Conservation (phyloP, 2,888 invertebrate genomes). For the Caenorhabditis panamensis region DNA sequence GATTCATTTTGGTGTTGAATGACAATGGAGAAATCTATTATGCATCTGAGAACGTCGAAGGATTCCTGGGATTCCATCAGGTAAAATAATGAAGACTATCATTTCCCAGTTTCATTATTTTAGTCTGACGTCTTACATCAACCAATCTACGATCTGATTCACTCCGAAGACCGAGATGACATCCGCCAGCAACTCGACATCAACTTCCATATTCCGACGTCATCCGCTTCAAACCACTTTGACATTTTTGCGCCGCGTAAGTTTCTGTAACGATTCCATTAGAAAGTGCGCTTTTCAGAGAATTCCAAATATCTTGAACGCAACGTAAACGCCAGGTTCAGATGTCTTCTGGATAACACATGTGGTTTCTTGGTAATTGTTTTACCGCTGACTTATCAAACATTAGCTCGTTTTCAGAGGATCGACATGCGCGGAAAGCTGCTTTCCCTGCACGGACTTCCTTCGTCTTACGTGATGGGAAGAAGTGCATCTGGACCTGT, state of each 20-base stretch:
- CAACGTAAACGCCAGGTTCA: conserved; percentile 97
- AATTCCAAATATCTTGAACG: conserved; percentile 86
- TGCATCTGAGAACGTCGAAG: conserved; percentile 99
- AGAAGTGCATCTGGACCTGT: conserved; percentile 59
- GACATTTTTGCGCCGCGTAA: conserved; percentile 89
- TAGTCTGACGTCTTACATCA: conserved; percentile 99
- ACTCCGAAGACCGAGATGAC: conserved; percentile 99
- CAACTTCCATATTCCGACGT: conserved; percentile 59
- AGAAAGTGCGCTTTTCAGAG: conserved; percentile 57
- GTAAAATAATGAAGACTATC: conserved; percentile 86
- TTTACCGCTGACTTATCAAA: no score
- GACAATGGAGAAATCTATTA: conserved; percentile 98
- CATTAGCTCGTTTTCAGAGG: conserved; percentile 87
- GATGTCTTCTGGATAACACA: conserved; percentile 98
- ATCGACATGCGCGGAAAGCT: conserved; percentile 97
- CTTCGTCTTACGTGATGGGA: conserved; percentile 82
- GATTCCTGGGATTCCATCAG: conserved; percentile 99
- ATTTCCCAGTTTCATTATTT: conserved; percentile 73
- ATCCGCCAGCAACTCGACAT: conserved; percentile 74
- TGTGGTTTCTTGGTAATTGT: conserved; percentile 98
- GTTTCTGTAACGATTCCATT: conserved; percentile 2
- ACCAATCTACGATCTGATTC: conserved; percentile 97
- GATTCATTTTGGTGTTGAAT: conserved; percentile 97
- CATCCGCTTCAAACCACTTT: conserved; percentile 82
- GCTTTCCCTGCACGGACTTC: conserved; percentile 94